These are phyloP conservation scores for Arnoldichthys spilopterus DNA, from an alignment of 2,797 vertebrate genomes.

Conservation along the genomic window DNA sequence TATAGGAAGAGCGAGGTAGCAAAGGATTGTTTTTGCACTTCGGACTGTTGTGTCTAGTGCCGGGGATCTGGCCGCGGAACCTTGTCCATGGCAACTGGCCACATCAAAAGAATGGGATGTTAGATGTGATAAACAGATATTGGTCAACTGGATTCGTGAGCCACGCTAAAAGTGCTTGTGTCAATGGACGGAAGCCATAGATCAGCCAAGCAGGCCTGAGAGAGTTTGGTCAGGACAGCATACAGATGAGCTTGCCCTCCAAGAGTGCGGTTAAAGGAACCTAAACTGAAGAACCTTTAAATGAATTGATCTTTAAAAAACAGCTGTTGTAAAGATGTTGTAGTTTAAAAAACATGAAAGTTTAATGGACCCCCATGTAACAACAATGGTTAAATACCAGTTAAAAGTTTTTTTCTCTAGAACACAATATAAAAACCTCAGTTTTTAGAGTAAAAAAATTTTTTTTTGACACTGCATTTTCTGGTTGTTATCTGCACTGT, in stretches of 20 bases:
- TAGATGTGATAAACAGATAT: slow-evolving; percentile 67
- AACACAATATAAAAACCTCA: no score
- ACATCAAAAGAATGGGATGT: slow-evolving; percentile 71
- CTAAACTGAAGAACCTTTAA: slow-evolving; percentile 10
- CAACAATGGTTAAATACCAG: no score
- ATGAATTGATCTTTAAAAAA: no score
- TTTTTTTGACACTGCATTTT: no score
- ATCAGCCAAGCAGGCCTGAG: slow-evolving; percentile 44
- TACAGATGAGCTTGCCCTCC: slow-evolving; percentile 36
- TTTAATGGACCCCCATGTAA: no score
- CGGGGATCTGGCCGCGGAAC: slow-evolving; percentile 69
- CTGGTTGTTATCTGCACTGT: no score
- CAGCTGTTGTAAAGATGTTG: no score
- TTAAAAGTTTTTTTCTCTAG: no score
- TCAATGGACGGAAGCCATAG: slow-evolving; percentile 62
- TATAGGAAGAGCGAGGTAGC: slow-evolving; percentile 77
- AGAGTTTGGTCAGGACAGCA: slow-evolving; percentile 23
- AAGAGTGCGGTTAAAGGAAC: slow-evolving; percentile 54
- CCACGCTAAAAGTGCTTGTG: slow-evolving; percentile 37
- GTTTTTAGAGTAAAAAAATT: no score
- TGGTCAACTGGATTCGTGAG: slow-evolving; percentile 47
- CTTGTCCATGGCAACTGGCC: slow-evolving; percentile 72
- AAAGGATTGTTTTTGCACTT: slow-evolving; percentile 75
- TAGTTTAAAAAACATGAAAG: no score
- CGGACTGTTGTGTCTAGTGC: slow-evolving; percentile 82